A percentile compares a stretch with the other conserved stretches of the same genome.
Conservation (phyloP, 1,140 invertebrate species). For the Lerema accius region DNA sequence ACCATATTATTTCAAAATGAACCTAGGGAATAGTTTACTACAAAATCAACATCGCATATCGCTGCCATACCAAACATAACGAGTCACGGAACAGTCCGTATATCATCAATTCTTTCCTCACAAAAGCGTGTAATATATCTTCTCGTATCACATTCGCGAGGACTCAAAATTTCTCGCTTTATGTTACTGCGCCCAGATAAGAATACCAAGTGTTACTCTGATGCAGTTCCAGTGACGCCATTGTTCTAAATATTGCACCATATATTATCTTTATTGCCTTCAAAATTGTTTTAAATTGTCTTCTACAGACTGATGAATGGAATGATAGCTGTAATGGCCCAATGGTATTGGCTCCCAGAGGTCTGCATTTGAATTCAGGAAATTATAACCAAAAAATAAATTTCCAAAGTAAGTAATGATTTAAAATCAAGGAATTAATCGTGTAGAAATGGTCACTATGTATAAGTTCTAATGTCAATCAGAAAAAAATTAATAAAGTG, state of each 20-base stretch:
- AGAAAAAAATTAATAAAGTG: no score
- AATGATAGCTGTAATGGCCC: background rate
- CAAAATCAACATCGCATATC: background rate
- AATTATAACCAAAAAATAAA: no score
- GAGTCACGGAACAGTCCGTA: background rate
- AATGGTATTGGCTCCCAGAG: no score
- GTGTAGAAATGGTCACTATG: no score
- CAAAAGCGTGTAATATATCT: slow-evolving; percentile 34
- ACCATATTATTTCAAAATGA: no score
- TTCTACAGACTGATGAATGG: slow-evolving; percentile 12
- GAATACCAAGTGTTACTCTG: slow-evolving; percentile 23
- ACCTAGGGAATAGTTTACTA: no score
- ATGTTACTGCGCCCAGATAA: slow-evolving; percentile 30
- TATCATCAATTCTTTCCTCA: slow-evolving; percentile 35
- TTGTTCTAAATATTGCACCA: slow-evolving; percentile 34
- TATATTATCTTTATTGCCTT: slow-evolving; percentile 39
- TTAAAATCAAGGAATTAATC: no score
- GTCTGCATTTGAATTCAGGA: no score
- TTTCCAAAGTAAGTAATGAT: no score
- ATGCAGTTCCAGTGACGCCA: slow-evolving; percentile 32
- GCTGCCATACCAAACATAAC: background rate
- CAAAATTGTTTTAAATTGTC: slow-evolving; percentile 37
- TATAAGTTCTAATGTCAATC: no score
- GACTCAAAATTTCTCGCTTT: slow-evolving; percentile 29
- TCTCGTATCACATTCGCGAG: slow-evolving; percentile 24